Base-by-base conservation (phyloP, 2,888 invertebrate genomes). In the Drosophila sordidula region DNA sequence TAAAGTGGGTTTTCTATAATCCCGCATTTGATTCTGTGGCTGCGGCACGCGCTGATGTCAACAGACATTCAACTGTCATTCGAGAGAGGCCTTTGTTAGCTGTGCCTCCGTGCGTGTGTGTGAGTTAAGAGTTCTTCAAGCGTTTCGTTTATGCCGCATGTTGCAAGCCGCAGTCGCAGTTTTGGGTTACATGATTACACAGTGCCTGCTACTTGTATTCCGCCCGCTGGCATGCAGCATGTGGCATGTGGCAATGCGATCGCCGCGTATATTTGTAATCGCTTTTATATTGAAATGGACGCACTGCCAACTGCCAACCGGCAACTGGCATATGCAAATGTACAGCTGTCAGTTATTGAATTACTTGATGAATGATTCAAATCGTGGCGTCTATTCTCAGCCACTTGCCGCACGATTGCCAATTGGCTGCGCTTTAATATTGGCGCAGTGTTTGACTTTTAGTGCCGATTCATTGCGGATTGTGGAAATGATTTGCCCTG, bases 321-420 rank as follows among this genome's bases (percentile, higher is more conserved):
- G 6, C 58, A 70, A 66, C 55, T 58, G 70, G 51, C 58, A 57
- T 61, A 75, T 75, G 75, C 74, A 77, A 75, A 75, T 73, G 26
- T 46, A 39, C 49, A 50, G 64, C 82, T 69, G 66, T 71, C 63
- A 64, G 67, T 73, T 81, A 82, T 81, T 64, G 58, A 79, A 81
- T 81, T 81, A 82, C 82, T 78, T 81, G 82, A 75, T 70, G 80
- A 80, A 80, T 74, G 65, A 41, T 54, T 47, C 38, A 58, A 70
- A 66, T 75, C 65, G 61, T 69, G 65, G 52, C 58, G 45, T 39
- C 29, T 58, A 71, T 59, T 70, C 65, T 56, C 39, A 14, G 11
- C 55, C 12, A 39, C 14, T 12, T 46, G 45, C 42, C 41, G 18
- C 70, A 70, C 70, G 70, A 73, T 52, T 54, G 63, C 49, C 75